These are phyloP conservation scores for Manduca sexta DNA, from an alignment of 1,140 invertebrate genomes.

Conservation along the genomic window DNA sequence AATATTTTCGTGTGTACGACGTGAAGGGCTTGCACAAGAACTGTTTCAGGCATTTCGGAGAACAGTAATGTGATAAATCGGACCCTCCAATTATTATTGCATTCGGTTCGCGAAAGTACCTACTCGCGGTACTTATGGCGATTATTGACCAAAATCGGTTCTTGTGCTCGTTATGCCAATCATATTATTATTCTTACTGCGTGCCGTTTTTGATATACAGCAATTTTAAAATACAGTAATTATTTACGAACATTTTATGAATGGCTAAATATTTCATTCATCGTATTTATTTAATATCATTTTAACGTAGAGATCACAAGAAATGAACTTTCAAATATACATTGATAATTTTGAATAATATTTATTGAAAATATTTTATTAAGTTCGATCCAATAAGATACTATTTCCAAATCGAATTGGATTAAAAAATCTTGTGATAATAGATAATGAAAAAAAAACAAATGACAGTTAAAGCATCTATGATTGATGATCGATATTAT, in stretches of 20 bases:
- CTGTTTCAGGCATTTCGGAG: conserved; percentile 64
- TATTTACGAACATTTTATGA: conserved; percentile 44
- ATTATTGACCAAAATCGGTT: conserved; percentile 69
- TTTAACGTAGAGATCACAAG: no score
- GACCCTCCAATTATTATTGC: conserved; percentile 71
- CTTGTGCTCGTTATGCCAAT: conserved; percentile 67
- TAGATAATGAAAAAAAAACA: no score
- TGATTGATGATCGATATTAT: no score
- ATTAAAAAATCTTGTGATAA: no score
- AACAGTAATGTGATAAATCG: conserved; percentile 71
- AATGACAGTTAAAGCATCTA: no score
- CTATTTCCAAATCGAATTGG: no score
- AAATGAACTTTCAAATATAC: no score
- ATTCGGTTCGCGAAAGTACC: conserved; percentile 66
- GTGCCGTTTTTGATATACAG: not conserved
- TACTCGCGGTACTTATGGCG: conserved; percentile 64
- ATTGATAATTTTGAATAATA: no score
- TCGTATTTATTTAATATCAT: no score
- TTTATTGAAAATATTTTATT: no score
- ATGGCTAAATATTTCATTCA: conserved; percentile 15
- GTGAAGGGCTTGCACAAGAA: conserved; percentile 68
- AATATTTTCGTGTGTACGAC: conserved; percentile 70
- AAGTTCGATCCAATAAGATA: no score
- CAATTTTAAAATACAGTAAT: conserved; percentile 11
- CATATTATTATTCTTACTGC: conserved; percentile 23